phyloP scores from a whole-genome alignment of 2,797 vertebrate genomes.

The Limosa lapponica region DNA sequence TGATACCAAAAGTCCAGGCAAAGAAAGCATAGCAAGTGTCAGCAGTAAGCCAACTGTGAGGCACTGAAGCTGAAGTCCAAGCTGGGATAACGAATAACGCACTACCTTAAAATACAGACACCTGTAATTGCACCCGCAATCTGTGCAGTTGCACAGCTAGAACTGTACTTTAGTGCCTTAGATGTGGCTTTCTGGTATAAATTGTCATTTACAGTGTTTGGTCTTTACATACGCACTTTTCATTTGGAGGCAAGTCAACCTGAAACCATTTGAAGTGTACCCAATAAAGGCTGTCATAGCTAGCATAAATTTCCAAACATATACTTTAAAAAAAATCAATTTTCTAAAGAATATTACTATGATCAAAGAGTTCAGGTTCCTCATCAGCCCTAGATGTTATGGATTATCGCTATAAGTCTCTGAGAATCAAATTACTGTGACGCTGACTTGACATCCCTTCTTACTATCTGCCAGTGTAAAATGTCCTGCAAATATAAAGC shows the following conservation, averaged over 20 bases:
- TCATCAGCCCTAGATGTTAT: not conserved
- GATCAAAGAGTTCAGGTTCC: not conserved
- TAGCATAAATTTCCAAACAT: not conserved
- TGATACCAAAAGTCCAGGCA: not conserved
- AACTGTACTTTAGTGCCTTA: not conserved
- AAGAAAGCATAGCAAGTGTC: not conserved
- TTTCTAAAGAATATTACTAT: not conserved
- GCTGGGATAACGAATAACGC: not conserved
- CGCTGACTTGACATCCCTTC: not conserved
- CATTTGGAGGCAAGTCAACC: not conserved
- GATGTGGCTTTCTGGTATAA: not conserved
- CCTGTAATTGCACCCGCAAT: not conserved
- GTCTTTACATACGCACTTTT: not conserved
- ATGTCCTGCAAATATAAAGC: not conserved
- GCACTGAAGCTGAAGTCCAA: slow-evolving; percentile 12
- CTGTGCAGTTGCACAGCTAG: slow-evolving; percentile 3
- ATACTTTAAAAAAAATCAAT: not conserved
- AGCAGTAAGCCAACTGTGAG: not conserved
- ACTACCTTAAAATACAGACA: slow-evolving; percentile 1
- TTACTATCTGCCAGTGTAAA: not conserved
- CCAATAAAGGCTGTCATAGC: not conserved
- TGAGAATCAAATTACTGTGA: not conserved
- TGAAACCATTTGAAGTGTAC: not conserved
- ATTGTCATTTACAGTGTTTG: not conserved
- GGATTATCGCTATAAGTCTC: not conserved